Evolutionary conservation across 1,140 invertebrate genomes (phyloP), one percentile per base, ranked within the genome.

Genomic region (Aporrectodea caliginosa): DNA sequence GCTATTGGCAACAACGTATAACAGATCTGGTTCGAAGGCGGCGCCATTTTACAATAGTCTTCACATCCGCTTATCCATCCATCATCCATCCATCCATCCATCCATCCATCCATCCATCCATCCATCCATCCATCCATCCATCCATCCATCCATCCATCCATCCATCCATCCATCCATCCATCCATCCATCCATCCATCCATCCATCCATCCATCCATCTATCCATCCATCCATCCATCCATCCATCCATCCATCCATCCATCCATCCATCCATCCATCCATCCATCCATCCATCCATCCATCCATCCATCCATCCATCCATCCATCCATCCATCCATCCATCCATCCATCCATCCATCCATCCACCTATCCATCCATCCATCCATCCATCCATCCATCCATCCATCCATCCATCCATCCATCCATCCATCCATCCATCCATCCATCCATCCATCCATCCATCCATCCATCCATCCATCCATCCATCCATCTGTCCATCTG

Each of bases 111-210:
- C 69, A 70, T 70, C 69, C 69, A 70, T 70, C 69, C 69, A 70
- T 70, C 69, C 69, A 70, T 70, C 69, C 69, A 70, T 70, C 69
- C 69, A 70, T 70, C 69, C 69, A 70, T 70, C 69, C 69, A 70
- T 70, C 69, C 69, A 70, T 70, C 69, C 69, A 70, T 70, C 69
- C 69, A 70, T 70, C 69, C 69, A 70, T 70, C 69, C 69, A 70
- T 70, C 69, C 69, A 70, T 70, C 69, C 69, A 70, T 70, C 69
- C 69, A 70, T 1, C 69, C 69, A 70, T 70, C 69, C 69, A 70
- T 1, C 69, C 69, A 70, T 70, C 69, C 69, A 70, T 70, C 69
- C 69, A 70, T 70, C 69, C 69, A 70, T 70, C 69, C 69, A 70
- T 70, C 69, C 69, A 70, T 70, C 69, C 69, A 70, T 70, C 69